These are phyloP conservation scores for Tetragonula clypearis DNA, from an alignment of 1,140 invertebrate genomes.

Conservation along the genomic window DNA sequence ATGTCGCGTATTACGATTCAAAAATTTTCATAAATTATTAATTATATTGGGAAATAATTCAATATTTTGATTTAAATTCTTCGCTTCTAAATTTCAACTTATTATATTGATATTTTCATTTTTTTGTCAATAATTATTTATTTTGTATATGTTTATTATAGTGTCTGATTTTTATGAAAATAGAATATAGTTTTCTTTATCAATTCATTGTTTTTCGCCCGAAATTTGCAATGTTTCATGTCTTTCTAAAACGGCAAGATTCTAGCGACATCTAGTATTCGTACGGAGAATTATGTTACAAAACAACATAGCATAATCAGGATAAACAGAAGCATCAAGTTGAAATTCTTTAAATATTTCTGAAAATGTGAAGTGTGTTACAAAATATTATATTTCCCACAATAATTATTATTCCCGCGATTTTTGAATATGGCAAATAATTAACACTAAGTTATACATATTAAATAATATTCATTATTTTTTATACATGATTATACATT, in stretches of 20 bases:
- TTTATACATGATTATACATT: background rate
- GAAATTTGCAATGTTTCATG: background rate
- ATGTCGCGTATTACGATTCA: background rate
- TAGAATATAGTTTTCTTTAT: background rate
- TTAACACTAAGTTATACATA: background rate
- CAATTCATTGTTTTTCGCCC: background rate
- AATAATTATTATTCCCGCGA: background rate
- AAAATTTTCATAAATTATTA: background rate
- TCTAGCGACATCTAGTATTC: slow-evolving; percentile 23
- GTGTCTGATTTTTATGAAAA: background rate
- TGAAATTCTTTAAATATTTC: background rate
- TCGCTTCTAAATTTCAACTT: background rate
- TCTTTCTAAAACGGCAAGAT: background rate
- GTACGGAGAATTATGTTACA: background rate
- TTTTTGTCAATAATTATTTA: background rate
- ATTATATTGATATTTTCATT: background rate
- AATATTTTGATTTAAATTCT: background rate
- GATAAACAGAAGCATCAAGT: background rate
- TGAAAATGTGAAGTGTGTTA: background rate
- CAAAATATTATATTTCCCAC: background rate
- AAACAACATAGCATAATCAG: background rate
- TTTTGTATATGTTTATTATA: background rate
- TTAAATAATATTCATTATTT: background rate
- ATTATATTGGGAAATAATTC: background rate
- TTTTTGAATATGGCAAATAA: background rate